A percentile compares a stretch with the other conserved stretches of the same genome.
Evolutionary conservation across 2,797 vertebrate genomes (phyloP).

Genomic region (Thunnus albacares): DNA sequence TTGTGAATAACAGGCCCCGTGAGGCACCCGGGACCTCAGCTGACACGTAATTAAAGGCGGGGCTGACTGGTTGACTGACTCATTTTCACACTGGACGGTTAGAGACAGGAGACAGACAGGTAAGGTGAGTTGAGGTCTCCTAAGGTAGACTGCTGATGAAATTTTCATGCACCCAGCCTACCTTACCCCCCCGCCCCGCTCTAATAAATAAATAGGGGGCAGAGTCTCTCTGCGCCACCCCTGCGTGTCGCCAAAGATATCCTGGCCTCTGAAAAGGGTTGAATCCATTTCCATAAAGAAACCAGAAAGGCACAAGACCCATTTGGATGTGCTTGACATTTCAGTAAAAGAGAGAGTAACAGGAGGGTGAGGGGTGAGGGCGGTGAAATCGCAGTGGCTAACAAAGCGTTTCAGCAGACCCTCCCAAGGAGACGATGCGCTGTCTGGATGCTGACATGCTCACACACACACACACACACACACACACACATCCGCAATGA

Average conservation of each 20-base stretch:
- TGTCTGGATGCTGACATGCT: slow-evolving; percentile 61
- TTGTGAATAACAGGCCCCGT: slow-evolving; percentile 43
- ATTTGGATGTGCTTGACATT: slow-evolving; percentile 85
- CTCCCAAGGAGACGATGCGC: slow-evolving; percentile 23
- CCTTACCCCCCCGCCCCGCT: slow-evolving; percentile 46
- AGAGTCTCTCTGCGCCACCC: slow-evolving; percentile 28
- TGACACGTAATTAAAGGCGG: slow-evolving; percentile 78
- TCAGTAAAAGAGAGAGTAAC: slow-evolving; percentile 70
- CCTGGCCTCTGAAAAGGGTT: slow-evolving; percentile 58
- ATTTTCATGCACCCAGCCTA: slow-evolving; percentile 66
- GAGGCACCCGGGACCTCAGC: slow-evolving; percentile 43
- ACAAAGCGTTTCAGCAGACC: slow-evolving; percentile 72
- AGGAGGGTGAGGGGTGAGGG: slow-evolving; percentile 61
- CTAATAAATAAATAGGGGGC: slow-evolving; percentile 68
- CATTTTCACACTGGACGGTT: slow-evolving; percentile 65
- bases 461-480: background rate
- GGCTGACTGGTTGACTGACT: slow-evolving; percentile 63
- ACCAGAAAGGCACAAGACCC: slow-evolving; percentile 54
- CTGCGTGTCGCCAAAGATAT: slow-evolving; percentile 61
- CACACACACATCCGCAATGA: background rate
- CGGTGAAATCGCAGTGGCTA: slow-evolving; percentile 67
- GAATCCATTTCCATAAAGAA: slow-evolving; percentile 85
- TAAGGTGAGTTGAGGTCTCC: slow-evolving; percentile 47
- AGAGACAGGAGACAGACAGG: slow-evolving; percentile 42
- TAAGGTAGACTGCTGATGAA: slow-evolving; percentile 68